These are phyloP conservation scores for Pempheris klunzingeri DNA, from an alignment of 2,797 vertebrate species.

Conservation along the genomic window DNA sequence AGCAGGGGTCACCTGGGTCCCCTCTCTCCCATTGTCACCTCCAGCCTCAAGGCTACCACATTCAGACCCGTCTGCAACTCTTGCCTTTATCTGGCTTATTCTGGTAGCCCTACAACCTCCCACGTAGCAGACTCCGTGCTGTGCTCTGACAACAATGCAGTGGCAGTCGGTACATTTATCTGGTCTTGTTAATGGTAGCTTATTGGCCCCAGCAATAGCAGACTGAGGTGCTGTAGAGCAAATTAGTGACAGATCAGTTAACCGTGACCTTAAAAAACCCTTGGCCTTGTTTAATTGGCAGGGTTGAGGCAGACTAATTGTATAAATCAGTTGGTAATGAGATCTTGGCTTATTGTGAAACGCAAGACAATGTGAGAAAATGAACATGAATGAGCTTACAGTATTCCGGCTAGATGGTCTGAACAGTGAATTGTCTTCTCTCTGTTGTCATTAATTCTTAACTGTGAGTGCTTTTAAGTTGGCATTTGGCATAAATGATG, in stretches of 20 bases:
- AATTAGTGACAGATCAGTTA: constrained; percentile 91
- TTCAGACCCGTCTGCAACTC: constrained; percentile 69
- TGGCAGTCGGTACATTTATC: constrained; percentile 70
- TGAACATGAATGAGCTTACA: constrained; percentile 78
- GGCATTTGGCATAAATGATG: constrained; percentile 40
- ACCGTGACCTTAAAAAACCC: constrained; percentile 90
- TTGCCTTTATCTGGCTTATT: constrained; percentile 69
- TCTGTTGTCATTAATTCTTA: constrained; percentile 37
- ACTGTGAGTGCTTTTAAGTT: constrained; percentile 37
- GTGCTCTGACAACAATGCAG: constrained; percentile 67
- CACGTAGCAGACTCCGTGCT: constrained; percentile 60
- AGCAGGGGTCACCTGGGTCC: constrained; percentile 76
- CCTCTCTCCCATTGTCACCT: constrained; percentile 77
- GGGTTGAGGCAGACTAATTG: constrained; percentile 88
- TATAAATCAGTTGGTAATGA: constrained; percentile 93
- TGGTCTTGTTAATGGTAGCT: constrained; percentile 78
- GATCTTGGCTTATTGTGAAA: constrained; percentile 90
- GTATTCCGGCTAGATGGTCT: constrained; percentile 33
- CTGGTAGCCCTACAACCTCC: constrained; percentile 73
- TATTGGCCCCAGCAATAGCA: constrained; percentile 70
- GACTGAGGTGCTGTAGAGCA: constrained; percentile 79
- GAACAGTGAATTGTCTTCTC: constrained; percentile 28
- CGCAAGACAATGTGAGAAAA: constrained; percentile 89
- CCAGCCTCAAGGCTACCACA: constrained; percentile 81
- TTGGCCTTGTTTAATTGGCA: constrained; percentile 93